These are phyloP conservation scores for Verasper variegatus DNA, from an alignment of 2,113 vertebrate species.

Conservation along the genomic window DNA sequence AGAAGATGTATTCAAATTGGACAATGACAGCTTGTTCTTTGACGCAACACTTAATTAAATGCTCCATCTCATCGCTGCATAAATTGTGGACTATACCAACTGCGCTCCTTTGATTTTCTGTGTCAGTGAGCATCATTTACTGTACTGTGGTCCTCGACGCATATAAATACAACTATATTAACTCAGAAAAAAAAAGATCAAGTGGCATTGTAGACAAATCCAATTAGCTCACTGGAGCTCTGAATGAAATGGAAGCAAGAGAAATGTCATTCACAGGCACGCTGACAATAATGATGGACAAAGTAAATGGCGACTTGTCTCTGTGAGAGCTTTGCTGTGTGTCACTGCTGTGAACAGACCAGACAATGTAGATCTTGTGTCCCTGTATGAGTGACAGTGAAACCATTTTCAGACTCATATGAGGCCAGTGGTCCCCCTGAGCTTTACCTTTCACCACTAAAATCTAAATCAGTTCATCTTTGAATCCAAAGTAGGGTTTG, in stretches of 20 bases:
- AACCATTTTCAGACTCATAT: not conserved
- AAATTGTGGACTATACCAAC: not conserved
- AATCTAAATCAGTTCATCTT: too few relatives aligned
- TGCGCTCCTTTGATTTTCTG: not conserved
- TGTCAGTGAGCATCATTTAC: not conserved
- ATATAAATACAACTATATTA: not conserved
- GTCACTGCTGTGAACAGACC: not conserved
- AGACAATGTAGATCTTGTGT: not conserved
- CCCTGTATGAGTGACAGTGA: not conserved
- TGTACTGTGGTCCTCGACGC: not conserved
- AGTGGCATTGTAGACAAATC: not conserved
- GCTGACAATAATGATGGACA: conserved; percentile 3
- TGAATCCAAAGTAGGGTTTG: too few relatives aligned
- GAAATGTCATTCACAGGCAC: not conserved
- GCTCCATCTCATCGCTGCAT: not conserved
- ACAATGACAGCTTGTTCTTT: not conserved
- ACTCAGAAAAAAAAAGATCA: not conserved
- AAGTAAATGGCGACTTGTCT: not conserved
- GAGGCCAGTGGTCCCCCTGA: too few relatives aligned
- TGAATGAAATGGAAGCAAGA: not conserved
- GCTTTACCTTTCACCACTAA: too few relatives aligned
- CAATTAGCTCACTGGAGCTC: conserved; percentile 3
- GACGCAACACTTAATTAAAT: not conserved
- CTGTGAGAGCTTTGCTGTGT: not conserved
- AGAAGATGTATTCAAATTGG: not conserved